Conservation (phyloP, 2,797 vertebrate species). For the Gambusia yucatana region DNA sequence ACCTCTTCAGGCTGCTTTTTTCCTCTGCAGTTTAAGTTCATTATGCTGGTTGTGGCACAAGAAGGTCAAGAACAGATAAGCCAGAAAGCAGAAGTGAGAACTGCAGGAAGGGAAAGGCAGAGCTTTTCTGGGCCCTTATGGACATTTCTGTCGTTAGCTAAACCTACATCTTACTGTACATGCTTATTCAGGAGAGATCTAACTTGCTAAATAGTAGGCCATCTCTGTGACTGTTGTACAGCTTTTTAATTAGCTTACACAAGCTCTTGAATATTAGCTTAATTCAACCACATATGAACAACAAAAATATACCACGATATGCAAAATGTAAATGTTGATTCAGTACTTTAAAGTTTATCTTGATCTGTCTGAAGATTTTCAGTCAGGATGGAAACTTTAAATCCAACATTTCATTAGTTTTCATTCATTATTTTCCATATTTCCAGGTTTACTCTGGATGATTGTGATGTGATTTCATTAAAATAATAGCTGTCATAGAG, state of each 20-base stretch:
- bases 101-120: conserved; percentile 5
- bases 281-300: background rate
- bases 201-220: background rate
- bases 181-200: background rate
- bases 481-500: background rate
- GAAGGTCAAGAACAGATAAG: conserved; percentile 4
- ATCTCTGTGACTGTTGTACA: background rate
- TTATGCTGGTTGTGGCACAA: conserved; percentile 1
- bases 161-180: background rate
- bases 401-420: background rate
- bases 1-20: background rate
- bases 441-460: background rate
- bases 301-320: background rate
- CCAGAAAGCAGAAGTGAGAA: conserved; percentile 7
- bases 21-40: conserved; percentile 3
- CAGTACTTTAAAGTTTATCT: background rate
- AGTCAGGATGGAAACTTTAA: background rate
- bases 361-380: background rate
- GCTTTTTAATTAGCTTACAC: background rate
- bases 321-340: background rate
- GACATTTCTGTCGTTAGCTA: background rate
- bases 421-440: background rate
- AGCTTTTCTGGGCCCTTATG: background rate
- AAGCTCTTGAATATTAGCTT: background rate
- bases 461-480: background rate